These are phyloP conservation scores for Lasiurus borealis DNA, from an alignment of 2,113 vertebrate species.

Conservation along the genomic window DNA sequence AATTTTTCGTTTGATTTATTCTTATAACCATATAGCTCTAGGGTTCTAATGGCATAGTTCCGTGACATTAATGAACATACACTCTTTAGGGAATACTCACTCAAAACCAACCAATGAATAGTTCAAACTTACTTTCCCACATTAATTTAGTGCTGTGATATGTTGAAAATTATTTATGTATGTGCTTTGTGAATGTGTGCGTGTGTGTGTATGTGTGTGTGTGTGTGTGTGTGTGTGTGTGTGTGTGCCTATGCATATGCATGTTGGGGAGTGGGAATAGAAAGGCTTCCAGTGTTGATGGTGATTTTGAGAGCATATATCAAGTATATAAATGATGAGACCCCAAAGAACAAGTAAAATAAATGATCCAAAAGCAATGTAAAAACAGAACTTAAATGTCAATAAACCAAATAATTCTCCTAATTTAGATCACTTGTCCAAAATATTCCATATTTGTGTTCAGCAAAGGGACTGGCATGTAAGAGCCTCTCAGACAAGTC, in stretches of 20 bases:
- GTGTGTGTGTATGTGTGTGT: background rate
- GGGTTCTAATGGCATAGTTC: background rate
- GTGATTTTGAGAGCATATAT: background rate
- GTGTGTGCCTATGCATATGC: background rate
- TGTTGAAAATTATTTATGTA: background rate
- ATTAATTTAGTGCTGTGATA: background rate
- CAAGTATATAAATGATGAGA: background rate
- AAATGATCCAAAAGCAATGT: conserved; percentile 4
- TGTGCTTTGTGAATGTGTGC: background rate
- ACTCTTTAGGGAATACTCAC: background rate
- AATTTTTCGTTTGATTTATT: background rate
- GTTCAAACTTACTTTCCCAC: background rate
- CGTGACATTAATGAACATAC: background rate
- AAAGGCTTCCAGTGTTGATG: background rate
- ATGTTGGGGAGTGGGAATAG: no score
- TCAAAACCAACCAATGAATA: conserved; percentile 20
- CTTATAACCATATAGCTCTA: background rate
- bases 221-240: background rate
- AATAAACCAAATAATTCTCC: background rate
- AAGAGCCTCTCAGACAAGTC: background rate
- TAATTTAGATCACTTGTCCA: background rate
- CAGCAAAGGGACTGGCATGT: rapidly evolving
- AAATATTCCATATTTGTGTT: background rate
- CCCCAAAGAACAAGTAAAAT: background rate
- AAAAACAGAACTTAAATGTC: background rate